Evolutionary conservation across 2,113 vertebrate species (phyloP).

Genomic region (Platichthys stellatus): DNA sequence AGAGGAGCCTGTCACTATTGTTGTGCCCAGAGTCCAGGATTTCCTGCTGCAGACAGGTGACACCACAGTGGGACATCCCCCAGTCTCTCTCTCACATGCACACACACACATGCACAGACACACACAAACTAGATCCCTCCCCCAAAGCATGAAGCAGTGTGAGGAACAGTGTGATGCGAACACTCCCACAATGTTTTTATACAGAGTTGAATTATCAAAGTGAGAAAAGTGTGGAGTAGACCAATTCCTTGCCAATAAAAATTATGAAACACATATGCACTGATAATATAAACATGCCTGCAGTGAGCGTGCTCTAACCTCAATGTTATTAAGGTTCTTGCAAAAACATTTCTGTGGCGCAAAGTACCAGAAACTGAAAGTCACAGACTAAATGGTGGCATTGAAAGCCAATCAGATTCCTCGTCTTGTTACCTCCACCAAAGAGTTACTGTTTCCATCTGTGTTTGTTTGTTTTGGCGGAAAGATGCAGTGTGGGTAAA

Average conservation of each 20-base stretch:
- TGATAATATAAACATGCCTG: not conserved
- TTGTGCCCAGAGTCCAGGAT: slow-evolving; percentile 84
- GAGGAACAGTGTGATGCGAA: slow-evolving; percentile 40
- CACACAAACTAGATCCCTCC: slow-evolving; percentile 10
- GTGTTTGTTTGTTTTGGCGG: too few species aligned
- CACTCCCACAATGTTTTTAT: too few species aligned
- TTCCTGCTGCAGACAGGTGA: slow-evolving; percentile 93
- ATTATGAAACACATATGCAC: slow-evolving; percentile 9
- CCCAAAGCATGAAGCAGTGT: slow-evolving; percentile 47
- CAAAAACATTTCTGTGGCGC: not conserved
- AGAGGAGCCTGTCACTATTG: slow-evolving; percentile 93
- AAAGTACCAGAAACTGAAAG: not conserved
- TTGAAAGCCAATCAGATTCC: too few species aligned
- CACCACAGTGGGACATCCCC: slow-evolving; percentile 86
- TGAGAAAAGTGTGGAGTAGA: not conserved
- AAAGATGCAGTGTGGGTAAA: too few species aligned
- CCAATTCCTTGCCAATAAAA: not conserved
- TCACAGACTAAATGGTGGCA: too few species aligned
- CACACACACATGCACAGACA: slow-evolving; percentile 38
- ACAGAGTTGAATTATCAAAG: not conserved
- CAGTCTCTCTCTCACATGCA: slow-evolving; percentile 2
- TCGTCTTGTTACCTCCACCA: too few species aligned
- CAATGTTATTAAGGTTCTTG: too few species aligned
- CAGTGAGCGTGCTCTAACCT: not conserved
- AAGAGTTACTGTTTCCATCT: too few species aligned